Conservation (phyloP, 1,140 invertebrate species). For the Callitettix versicolor region DNA sequence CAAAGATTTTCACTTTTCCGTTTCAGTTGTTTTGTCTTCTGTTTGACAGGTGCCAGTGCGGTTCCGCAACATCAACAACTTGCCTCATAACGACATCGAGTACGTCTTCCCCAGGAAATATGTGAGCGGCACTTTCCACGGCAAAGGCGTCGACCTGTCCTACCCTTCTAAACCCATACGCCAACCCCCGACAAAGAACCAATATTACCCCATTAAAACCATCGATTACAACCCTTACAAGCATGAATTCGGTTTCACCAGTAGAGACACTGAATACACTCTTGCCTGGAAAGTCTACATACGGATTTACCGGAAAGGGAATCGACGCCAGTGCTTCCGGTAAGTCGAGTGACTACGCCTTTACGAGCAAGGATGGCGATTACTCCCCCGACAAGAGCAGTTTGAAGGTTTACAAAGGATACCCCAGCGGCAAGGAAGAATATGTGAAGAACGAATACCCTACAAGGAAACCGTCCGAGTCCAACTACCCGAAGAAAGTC, state of each 20-base stretch:
- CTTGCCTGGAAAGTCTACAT: neutral
- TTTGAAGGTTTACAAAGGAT: neutral
- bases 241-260: neutral
- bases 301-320: neutral
- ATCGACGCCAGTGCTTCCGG: neutral
- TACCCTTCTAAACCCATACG: too few species aligned
- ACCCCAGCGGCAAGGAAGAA: neutral
- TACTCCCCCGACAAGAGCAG: constrained; percentile 1
- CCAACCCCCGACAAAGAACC: neutral
- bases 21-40: too few species aligned
- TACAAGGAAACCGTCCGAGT: neutral
- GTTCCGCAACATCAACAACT: constrained; percentile 1
- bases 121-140: too few species aligned
- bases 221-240: constrained; percentile 1
- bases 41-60: neutral
- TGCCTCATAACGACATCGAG: neutral
- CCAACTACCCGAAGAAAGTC: constrained; percentile 3
- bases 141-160: too few species aligned
- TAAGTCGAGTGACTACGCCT: neutral
- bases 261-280: neutral
- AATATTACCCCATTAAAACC: neutral
- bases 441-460: neutral
- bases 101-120: neutral
- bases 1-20: too few species aligned
- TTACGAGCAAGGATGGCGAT: neutral